Evolutionary conservation across 2,888 invertebrate species (phyloP).

Genomic region (Lasioglossum pauxillum): DNA sequence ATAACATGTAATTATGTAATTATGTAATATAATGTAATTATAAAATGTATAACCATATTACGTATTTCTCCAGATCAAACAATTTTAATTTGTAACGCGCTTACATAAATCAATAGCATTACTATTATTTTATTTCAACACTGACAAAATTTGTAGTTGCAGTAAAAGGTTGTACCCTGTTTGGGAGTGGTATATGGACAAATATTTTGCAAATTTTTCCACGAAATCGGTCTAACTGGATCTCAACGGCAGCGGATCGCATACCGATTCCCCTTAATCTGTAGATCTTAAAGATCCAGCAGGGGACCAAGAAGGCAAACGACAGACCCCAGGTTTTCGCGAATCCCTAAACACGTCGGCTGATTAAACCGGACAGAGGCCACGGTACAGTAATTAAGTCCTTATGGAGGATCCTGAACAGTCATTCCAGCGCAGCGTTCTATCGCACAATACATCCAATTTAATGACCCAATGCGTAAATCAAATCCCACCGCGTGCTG

Average conservation of each 20-base stretch:
- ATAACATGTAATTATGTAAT: no score
- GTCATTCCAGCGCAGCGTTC: conserved; percentile 68
- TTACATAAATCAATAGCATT: neutral
- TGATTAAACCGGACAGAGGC: conserved; percentile 25
- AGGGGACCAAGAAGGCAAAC: neutral
- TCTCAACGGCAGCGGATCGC: neutral
- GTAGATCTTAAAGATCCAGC: neutral
- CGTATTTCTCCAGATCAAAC: no score
- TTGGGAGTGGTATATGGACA: neutral
- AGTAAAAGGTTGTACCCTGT: neutral
- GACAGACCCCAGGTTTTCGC: neutral
- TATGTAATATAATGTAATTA: no score
- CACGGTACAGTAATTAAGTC: conserved; percentile 74
- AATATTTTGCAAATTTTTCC: neutral
- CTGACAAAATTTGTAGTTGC: neutral
- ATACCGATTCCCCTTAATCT: conserved; percentile 2
- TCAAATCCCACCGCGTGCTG: conserved; percentile 68
- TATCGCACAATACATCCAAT: conserved; percentile 75
- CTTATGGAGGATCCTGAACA: conserved; percentile 72
- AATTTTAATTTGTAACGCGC: neutral
- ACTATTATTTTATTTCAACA: neutral
- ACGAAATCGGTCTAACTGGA: neutral
- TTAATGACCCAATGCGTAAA: conserved; percentile 80
- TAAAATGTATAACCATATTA: no score
- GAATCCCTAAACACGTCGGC: conserved; percentile 29